phyloP scores from a whole-genome alignment of 2,797 vertebrate genomes.

The Tadarida brasiliensis region DNA sequence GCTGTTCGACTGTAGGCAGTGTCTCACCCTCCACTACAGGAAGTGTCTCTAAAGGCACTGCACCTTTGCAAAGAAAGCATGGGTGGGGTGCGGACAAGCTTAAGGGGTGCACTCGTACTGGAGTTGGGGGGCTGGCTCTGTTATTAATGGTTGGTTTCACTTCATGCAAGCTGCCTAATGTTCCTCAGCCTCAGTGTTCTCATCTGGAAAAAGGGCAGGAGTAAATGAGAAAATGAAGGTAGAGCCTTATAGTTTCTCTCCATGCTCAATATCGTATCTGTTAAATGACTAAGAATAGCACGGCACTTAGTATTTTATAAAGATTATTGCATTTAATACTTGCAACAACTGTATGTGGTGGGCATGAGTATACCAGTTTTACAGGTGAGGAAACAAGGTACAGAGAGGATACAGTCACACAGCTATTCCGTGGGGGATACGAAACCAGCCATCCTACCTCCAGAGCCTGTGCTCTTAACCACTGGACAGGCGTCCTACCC shows the following conservation, averaged over 20 bases:
- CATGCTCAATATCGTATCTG: neutral
- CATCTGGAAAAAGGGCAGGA: neutral
- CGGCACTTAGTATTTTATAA: neutral
- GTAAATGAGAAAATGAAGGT: neutral
- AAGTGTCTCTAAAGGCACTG: neutral
- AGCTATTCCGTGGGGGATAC: neutral
- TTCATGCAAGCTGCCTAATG: neutral
- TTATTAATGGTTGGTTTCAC: neutral
- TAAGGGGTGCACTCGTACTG: rapidly evolving
- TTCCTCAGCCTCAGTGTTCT: neutral
- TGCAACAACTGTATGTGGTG: neutral
- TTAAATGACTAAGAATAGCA: neutral
- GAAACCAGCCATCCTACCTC: neutral
- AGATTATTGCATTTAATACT: neutral
- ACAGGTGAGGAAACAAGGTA: neutral
- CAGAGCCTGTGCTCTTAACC: neutral
- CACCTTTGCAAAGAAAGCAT: neutral
- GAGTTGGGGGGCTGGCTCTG: neutral
- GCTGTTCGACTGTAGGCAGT: rapidly evolving
- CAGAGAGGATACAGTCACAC: neutral
- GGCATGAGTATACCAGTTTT: neutral
- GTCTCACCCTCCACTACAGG: neutral
- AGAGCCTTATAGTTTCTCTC: neutral
- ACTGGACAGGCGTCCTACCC: neutral
- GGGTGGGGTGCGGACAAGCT: neutral